Evolutionary conservation across 2,797 vertebrate species (phyloP).

Genomic region (Galaxias olidus): DNA sequence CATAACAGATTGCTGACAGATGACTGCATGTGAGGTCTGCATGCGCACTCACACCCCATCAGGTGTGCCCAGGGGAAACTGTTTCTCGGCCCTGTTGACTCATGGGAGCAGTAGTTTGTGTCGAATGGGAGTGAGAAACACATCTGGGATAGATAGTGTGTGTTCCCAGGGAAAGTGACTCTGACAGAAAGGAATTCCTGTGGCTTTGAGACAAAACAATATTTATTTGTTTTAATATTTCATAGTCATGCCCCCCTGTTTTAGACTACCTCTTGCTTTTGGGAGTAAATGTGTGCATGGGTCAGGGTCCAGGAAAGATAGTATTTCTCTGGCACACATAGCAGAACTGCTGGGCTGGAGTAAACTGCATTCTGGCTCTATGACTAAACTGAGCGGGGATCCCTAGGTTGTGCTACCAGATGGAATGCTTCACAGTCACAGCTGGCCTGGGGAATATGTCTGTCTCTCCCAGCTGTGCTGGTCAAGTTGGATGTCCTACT

Average conservation of each 20-base stretch:
- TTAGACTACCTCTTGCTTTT: constrained; percentile 48
- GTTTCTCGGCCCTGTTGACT: constrained; percentile 38
- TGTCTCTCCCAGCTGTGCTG: constrained; percentile 38
- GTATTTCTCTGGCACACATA: constrained; percentile 85
- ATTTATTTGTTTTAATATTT: constrained; percentile 88
- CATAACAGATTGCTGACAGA: constrained; percentile 56
- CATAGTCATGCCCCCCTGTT: constrained; percentile 71
- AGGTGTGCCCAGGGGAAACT: constrained; percentile 57
- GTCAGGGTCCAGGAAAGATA: constrained; percentile 84
- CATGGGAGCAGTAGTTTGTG: constrained; percentile 65
- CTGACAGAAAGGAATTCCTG: constrained; percentile 91
- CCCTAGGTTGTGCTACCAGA: constrained; percentile 67
- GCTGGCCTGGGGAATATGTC: constrained; percentile 50
- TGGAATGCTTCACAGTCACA: constrained; percentile 61
- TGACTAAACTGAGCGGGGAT: constrained; percentile 36
- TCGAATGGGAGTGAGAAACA: constrained; percentile 73
- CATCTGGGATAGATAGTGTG: constrained; percentile 89
- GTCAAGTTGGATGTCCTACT: constrained; percentile 42
- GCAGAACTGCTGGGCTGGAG: too few relatives aligned
- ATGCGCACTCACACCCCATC: constrained; percentile 58
- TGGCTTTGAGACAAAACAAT: constrained; percentile 86
- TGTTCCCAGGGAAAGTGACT: constrained; percentile 77
- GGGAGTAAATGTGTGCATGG: constrained; percentile 77
- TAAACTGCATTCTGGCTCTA: too few relatives aligned
- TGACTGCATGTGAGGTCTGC: constrained; percentile 52